Base-by-base conservation (phyloP, 2,888 invertebrate genomes). In the Alcis repandata region DNA sequence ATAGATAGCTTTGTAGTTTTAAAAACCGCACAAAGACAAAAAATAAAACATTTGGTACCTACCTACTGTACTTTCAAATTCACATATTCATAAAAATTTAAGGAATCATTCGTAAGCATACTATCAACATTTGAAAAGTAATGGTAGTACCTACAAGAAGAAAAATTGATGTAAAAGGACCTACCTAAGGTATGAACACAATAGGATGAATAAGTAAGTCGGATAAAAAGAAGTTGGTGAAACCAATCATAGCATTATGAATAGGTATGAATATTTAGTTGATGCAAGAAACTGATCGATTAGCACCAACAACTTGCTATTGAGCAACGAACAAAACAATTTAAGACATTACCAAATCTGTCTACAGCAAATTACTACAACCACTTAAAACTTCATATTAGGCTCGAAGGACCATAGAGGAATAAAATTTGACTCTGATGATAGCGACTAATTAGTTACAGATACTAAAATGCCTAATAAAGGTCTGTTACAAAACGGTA, bases 401-500 rank as follows among this genome's bases (percentile, higher is more conserved):
- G 59, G 53, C 27, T 41, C 22, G 9, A 52, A 59, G 53, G 53
- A 58, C 38, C 22, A 19, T 45, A 33, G 27, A 41, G 17, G 22
- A 49, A 41, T 32, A 38, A 63, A 67, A 61, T 38, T 27, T 45
- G 46, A 45, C 38, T 27, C 13, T 40, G 27, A 45, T 33, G 36
- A 60, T 45, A 17, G 15, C 38, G 7, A 33, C 9, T 20, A 36
- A 36, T 36, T 45, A 59, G 7, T 22, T 38, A 8, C 0, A 27
- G 41, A 41, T 40, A 17, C 32, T 63, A 51, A 64, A 72, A 66
- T 59, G 9, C n/a, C 33, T 53, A 20, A 63, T 51, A 53, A 27
- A 62, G 49, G 57, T 56, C 67, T 62, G 56, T 70, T 73, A 75
- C 72, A 63, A 76, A 82, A 78, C 73, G 74, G 82, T 82, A 82